A percentile compares a stretch with the other conserved stretches of the same genome.
phyloP scores from a whole-genome alignment of 2,888 invertebrate genomes.

The Magallana nippona region DNA sequence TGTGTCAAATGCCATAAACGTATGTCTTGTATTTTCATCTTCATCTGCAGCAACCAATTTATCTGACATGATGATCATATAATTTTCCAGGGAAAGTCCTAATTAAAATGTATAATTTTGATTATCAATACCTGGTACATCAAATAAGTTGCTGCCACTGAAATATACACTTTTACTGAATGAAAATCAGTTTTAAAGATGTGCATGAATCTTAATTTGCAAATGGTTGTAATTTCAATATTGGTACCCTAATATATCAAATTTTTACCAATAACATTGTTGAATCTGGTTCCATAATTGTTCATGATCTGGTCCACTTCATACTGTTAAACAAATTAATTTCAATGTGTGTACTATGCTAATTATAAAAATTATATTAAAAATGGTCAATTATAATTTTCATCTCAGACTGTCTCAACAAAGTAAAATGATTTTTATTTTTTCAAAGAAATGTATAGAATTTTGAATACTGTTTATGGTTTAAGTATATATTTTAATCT shows the following conservation, averaged over 20 bases:
- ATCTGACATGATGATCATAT: slow-evolving; percentile 67
- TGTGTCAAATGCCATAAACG: slow-evolving; percentile 76
- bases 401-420: no score
- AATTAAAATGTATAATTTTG: neutral
- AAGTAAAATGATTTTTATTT: no score
- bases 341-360: neutral
- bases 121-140: no score
- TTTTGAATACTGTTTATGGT: no score
- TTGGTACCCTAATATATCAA: neutral
- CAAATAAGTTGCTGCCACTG: no score
- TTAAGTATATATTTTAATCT: no score
- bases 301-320: slow-evolving; percentile 66
- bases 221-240: neutral
- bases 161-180: no score
- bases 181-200: no score
- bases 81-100: slow-evolving; percentile 67
- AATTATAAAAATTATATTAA: no score
- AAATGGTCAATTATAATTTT: no score
- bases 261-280: slow-evolving; percentile 48
- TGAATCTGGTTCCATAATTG: slow-evolving; percentile 57
- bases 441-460: no score
- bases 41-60: slow-evolving; percentile 70
- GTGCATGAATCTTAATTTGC: no score
- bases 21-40: slow-evolving; percentile 76
- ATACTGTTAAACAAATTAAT: slow-evolving; percentile 59